Evolutionary conservation across 2,888 invertebrate genomes (phyloP).

Genomic region (Amiota mariae): DNA sequence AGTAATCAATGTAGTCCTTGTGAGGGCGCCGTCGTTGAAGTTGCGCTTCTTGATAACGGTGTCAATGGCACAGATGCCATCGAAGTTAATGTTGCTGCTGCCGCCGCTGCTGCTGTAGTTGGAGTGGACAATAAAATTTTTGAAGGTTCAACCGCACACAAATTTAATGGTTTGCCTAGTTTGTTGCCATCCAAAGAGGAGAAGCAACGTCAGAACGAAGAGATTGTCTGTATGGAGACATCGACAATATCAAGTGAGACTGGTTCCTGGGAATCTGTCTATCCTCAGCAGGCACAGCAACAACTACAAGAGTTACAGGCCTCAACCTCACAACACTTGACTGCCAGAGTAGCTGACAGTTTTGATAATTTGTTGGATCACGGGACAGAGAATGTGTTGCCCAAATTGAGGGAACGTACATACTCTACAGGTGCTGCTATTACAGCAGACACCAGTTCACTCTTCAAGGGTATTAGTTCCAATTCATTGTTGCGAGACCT

Average conservation of each 20-base stretch:
- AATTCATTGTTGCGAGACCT: constrained; percentile 56
- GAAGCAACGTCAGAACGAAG: constrained; percentile 78
- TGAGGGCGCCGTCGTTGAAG: constrained; percentile 29
- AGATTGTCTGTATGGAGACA: constrained; percentile 78
- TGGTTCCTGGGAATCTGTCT: constrained; percentile 80
- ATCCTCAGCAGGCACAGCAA: constrained; percentile 69
- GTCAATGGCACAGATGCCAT: constrained; percentile 38
- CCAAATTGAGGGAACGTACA: constrained; percentile 45
- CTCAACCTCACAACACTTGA: constrained; percentile 2
- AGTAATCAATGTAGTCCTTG: constrained; percentile 60
- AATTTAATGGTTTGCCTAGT: constrained; percentile 36
- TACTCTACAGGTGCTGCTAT: constrained; percentile 48
- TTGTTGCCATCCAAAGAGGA: constrained; percentile 75
- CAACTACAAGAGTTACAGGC: neutral
- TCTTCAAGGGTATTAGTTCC: constrained; percentile 56
- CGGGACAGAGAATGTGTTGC: neutral
- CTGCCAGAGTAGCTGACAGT: neutral
- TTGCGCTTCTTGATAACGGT: constrained; percentile 39
- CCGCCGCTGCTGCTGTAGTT: neutral
- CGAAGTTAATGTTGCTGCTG: constrained; percentile 21
- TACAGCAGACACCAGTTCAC: constrained; percentile 52
- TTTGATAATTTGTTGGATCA: neutral
- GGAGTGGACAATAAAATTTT: constrained; percentile 62
- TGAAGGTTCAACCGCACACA: constrained; percentile 46
- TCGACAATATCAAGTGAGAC: constrained; percentile 80